These are phyloP conservation scores for Drosophila multiciliata DNA, from an alignment of 2,888 invertebrate genomes.

Conservation along the genomic window DNA sequence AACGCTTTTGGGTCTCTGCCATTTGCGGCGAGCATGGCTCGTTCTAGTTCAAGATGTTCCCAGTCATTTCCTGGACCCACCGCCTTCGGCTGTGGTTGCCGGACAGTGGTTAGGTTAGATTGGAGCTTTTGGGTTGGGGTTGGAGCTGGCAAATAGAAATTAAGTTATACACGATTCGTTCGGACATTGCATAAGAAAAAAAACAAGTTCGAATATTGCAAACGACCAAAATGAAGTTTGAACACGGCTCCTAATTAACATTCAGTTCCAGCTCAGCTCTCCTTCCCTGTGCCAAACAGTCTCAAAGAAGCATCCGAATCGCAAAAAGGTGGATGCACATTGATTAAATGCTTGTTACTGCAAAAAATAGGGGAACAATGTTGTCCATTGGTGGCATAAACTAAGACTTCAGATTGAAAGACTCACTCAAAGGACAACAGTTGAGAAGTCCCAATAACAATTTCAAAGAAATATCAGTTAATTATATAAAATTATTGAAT, in stretches of 20 bases:
- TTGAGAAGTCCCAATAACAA: background rate
- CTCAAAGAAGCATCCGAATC: background rate
- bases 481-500: background rate
- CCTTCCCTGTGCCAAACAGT: background rate
- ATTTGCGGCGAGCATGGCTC: constrained; percentile 71
- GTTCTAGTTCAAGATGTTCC: constrained; percentile 58
- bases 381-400: background rate
- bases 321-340: constrained; percentile 4
- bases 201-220: constrained; percentile 2
- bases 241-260: constrained; percentile 53
- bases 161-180: constrained; percentile 50
- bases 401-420: background rate
- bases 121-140: constrained; percentile 6
- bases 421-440: background rate
- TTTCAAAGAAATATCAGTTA: background rate
- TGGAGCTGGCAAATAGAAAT: constrained; percentile 43
- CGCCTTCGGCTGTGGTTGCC: constrained; percentile 60
- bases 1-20: constrained; percentile 39
- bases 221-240: constrained; percentile 55
- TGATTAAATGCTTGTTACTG: background rate
- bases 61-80: constrained; percentile 31
- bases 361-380: background rate
- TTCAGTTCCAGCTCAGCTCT: constrained; percentile 10
- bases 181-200: constrained; percentile 26
- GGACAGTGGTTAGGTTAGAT: constrained; percentile 61